A percentile compares a stretch with the other conserved stretches of the same genome.
Evolutionary conservation across 2,113 vertebrate genomes (phyloP).

Genomic region (Cairina moschata): DNA sequence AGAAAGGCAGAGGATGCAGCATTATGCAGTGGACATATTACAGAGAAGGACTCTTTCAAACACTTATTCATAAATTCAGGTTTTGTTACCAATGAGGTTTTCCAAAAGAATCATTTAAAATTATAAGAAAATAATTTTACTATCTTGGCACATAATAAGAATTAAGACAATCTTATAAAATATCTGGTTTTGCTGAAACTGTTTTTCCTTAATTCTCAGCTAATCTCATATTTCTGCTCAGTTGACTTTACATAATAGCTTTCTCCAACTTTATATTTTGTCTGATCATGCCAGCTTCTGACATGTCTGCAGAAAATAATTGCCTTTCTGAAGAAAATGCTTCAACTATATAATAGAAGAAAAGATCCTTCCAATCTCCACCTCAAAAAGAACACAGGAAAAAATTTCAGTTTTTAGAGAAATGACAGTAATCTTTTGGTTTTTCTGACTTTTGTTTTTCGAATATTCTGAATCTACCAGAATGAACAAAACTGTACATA

Average conservation of each 20-base stretch:
- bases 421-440: neutral
- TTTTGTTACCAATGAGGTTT: neutral
- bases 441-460: neutral
- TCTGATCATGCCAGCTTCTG: neutral
- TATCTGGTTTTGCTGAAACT: neutral
- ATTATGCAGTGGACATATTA: rapidly evolving
- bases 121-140: neutral
- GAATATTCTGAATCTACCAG: neutral
- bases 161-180: neutral
- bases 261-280: neutral
- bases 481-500: neutral
- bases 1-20: neutral
- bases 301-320: neutral
- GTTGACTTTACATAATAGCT: neutral
- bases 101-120: neutral
- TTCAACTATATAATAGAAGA: neutral
- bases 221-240: neutral
- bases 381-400: neutral
- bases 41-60: neutral
- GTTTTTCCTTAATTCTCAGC: neutral
- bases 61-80: neutral
- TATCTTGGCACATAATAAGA: neutral
- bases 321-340: neutral
- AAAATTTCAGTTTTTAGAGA: neutral
- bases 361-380: neutral